Base-by-base conservation (phyloP, 2,888 invertebrate species). In the Napeogenes sylphis region DNA sequence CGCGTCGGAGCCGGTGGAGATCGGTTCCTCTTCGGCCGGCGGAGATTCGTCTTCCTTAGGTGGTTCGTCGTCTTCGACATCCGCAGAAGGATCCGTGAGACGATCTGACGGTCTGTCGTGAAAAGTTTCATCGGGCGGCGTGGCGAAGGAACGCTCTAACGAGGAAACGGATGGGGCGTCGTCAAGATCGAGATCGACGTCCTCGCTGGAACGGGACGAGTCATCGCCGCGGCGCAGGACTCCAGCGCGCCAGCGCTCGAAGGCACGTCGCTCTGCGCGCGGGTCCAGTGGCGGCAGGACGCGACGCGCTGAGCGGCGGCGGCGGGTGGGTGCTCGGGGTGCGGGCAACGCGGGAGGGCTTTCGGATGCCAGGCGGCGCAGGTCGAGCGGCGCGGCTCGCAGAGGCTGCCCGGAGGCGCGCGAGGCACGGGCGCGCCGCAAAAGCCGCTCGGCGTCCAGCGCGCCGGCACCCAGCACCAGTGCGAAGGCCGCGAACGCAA, bases 201-300 rank as follows among this genome's bases (percentile, higher is more conserved):
- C 82, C 64, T 81, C 81, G 72, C 81, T 79, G 55, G 83, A 83
- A 61, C 78, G 83, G 5, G 70, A 69, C 46, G 75, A 74, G 65
- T 80, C 80, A 67, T 78, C 81, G 55, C 71, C 76, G 59, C 76
- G 76, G 21, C 81, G 77, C 64, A 83, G 69, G 66, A 83, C 80
- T 59, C 78, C 80, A 30, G 79, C 82, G 3, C 85, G 84, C 87
- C 87, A 87, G 4, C 81, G 81, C 64, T 85, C 85, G 76, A 86
- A 87, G 46, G 87, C 87, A 63, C 78, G 80, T 5, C 86, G 75
- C 73, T 85, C 85, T 14, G 80, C 82, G 57, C 68, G 56, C 65
- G 64, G 68, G 72, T 71, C 61, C 69, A 63, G 33, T 65, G 71
- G 65, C 60, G 70, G 65, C 64, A 68, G 55, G 61, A 66, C 63